Percentiles rank a stretch among this genome's conserved stretches.
Evolutionary conservation across 2,113 vertebrate genomes (phyloP).

Genomic region (Osmerus eperlanus): DNA sequence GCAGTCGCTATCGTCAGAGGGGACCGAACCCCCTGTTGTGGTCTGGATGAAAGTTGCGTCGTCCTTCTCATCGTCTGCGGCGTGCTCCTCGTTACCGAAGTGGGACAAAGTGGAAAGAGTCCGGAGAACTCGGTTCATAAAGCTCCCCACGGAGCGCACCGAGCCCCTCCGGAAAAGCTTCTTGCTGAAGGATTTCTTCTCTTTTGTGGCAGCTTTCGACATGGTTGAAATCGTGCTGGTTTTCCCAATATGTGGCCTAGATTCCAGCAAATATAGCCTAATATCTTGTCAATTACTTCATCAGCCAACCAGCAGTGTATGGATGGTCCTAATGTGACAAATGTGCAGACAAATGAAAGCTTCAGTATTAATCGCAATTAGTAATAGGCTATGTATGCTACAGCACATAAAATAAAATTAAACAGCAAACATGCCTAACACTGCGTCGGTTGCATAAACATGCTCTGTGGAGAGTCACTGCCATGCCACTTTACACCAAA

Average conservation of each 20-base stretch:
- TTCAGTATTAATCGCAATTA: constrained; percentile 14
- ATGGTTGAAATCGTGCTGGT: constrained; percentile 37
- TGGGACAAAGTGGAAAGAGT: constrained; percentile 87
- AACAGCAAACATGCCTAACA: constrained; percentile 24
- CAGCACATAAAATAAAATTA: not conserved
- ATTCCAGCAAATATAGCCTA: not conserved
- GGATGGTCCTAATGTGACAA: no score
- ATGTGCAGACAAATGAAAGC: not conserved
- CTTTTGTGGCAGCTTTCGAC: constrained; percentile 78
- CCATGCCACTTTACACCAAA: constrained; percentile 20
- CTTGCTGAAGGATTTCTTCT: constrained; percentile 87
- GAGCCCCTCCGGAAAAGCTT: constrained; percentile 83
- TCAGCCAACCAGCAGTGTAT: no score
- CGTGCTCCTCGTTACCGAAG: constrained; percentile 77
- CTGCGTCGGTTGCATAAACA: constrained; percentile 61
- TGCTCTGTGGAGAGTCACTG: constrained; percentile 31
- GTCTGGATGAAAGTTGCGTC: constrained; percentile 65
- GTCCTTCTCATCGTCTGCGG: constrained; percentile 67
- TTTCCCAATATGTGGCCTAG: not conserved
- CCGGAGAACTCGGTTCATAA: constrained; percentile 86
- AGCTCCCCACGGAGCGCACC: constrained; percentile 84
- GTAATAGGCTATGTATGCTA: not conserved
- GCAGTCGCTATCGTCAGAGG: constrained; percentile 68
- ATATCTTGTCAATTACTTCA: no score
- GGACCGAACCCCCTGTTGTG: constrained; percentile 57